Percentiles rank a stretch among this genome's conserved stretches.
These are phyloP conservation scores for Staurois parvus DNA, from an alignment of 2,797 vertebrate species.

Conservation along the genomic window DNA sequence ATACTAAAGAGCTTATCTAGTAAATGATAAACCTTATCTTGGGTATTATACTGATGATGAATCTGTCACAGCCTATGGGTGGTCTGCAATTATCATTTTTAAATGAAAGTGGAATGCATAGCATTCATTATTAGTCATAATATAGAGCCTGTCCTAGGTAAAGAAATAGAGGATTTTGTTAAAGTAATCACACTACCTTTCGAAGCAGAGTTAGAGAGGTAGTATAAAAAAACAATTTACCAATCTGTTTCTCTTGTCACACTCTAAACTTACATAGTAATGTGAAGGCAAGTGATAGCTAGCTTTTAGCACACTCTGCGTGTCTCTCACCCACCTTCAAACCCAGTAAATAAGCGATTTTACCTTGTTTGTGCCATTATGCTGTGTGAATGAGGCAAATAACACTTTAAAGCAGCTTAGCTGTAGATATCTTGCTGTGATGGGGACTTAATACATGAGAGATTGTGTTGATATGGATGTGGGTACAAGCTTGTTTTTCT, in stretches of 20 bases:
- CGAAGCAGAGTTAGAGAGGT: constrained; percentile 8
- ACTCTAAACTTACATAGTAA: constrained; percentile 50
- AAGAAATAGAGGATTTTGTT: neutral
- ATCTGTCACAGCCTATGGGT: neutral
- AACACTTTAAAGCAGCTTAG: constrained; percentile 55
- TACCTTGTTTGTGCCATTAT: constrained; percentile 56
- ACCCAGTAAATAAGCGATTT: constrained; percentile 56
- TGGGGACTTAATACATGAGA: constrained; percentile 44
- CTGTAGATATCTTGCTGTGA: constrained; percentile 45
- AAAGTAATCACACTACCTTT: constrained; percentile 14
- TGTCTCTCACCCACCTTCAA: constrained; percentile 55
- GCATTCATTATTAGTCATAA: neutral
- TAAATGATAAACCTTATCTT: neutral
- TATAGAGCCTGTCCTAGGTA: neutral
- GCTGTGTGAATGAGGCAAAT: constrained; percentile 54
- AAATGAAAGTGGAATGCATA: neutral
- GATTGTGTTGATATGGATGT: constrained; percentile 25
- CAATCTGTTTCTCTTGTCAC: constrained; percentile 55
- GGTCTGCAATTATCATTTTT: neutral
- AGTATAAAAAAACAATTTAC: constrained; percentile 47
- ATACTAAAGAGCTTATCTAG: neutral
- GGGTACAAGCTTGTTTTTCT: constrained; percentile 21
- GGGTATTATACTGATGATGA: neutral
- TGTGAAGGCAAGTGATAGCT: constrained; percentile 54
- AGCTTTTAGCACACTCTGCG: constrained; percentile 55